A percentile compares a stretch with the other conserved stretches of the same genome.
Evolutionary conservation across 1,140 invertebrate genomes (phyloP).

Genomic region (Calliphora vicina): DNA sequence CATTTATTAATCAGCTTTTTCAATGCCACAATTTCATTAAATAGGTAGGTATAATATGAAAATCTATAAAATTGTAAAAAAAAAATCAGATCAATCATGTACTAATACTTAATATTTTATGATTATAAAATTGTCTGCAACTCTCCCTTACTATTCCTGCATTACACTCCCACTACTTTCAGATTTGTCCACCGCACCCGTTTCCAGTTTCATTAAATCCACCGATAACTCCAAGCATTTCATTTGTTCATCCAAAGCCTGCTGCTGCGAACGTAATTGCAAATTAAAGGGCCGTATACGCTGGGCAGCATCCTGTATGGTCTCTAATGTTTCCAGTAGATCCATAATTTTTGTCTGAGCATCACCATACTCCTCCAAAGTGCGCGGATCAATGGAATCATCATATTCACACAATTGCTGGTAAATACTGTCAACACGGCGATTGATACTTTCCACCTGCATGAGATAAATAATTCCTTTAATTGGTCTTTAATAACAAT

Average conservation of each 20-base stretch:
- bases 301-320: conserved; percentile 21
- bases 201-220: conserved; percentile 38
- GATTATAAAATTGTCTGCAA: no score
- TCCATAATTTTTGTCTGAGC: conserved; percentile 36
- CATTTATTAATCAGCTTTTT: no score
- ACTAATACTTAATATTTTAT: no score
- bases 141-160: background rate
- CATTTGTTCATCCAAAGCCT: conserved; percentile 37
- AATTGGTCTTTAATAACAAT: background rate
- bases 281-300: conserved; percentile 24
- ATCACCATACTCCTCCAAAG: background rate
- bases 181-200: background rate
- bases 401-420: conserved; percentile 39
- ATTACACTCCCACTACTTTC: conserved; percentile 25
- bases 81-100: no score
- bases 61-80: no score
- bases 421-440: conserved; percentile 36
- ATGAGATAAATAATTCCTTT: background rate
- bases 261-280: background rate
- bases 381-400: conserved; percentile 27
- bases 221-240: conserved; percentile 35
- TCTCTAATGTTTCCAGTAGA: conserved; percentile 33
- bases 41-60: no score
- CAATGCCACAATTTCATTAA: no score
- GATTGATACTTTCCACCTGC: conserved; percentile 37